A percentile compares a stretch with the other conserved stretches of the same genome.
Evolutionary conservation across 2,797 vertebrate genomes (phyloP).

Genomic region (Gymnodraco acuticeps): DNA sequence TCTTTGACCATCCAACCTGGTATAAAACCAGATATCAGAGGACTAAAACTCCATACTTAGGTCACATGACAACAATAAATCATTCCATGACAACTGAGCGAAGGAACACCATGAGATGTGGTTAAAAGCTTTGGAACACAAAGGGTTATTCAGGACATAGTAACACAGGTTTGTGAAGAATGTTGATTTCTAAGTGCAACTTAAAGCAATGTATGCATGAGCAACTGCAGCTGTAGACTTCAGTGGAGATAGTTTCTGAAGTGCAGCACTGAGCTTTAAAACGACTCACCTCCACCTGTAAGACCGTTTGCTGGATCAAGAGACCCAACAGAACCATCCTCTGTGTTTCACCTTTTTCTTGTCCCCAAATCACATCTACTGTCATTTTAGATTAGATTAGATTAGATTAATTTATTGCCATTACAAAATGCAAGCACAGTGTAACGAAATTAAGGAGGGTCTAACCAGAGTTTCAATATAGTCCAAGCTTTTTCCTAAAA

Average conservation of each 20-base stretch:
- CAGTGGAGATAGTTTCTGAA: constrained; percentile 14
- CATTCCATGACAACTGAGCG: neutral
- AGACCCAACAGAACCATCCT: neutral
- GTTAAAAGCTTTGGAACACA: neutral
- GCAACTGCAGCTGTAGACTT: constrained; percentile 7
- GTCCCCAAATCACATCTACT: constrained; percentile 5
- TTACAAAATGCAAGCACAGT: too few relatives aligned
- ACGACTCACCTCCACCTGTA: constrained; percentile 1
- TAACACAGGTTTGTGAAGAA: neutral
- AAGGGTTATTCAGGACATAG: neutral
- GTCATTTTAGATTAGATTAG: neutral
- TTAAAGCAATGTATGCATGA: constrained; percentile 6
- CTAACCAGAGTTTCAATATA: neutral
- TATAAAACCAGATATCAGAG: neutral
- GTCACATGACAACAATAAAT: neutral
- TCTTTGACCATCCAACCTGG: neutral
- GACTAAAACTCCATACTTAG: neutral
- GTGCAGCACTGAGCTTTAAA: neutral
- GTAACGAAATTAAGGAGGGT: too few relatives aligned
- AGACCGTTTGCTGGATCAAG: neutral
- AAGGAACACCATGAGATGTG: neutral
- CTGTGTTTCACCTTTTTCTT: neutral
- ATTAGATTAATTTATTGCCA: too few relatives aligned
- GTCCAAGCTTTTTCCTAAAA: neutral
- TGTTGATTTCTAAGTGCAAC: neutral